Evolutionary conservation across 2,113 vertebrate species (phyloP).

Genomic region (Zosterops lateralis): DNA sequence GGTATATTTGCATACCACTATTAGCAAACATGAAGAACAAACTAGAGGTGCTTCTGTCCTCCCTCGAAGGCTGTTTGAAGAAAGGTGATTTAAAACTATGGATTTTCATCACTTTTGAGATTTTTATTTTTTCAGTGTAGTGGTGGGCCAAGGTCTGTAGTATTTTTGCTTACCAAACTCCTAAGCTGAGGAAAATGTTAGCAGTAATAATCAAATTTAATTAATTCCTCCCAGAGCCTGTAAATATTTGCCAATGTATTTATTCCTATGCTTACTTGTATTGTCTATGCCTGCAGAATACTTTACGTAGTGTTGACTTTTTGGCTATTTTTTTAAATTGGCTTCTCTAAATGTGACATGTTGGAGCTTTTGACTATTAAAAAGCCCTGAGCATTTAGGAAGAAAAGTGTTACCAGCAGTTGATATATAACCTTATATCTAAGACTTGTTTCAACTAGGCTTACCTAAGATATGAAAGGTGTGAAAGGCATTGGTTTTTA

Average conservation of each 20-base stretch:
- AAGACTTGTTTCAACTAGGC: neutral
- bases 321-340: neutral
- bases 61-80: neutral
- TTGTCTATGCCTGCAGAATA: neutral
- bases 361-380: neutral
- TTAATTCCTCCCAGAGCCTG: neutral
- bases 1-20: neutral
- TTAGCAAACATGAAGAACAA: neutral
- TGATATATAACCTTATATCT: neutral
- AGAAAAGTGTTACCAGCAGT: neutral
- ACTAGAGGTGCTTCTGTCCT: neutral
- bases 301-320: neutral
- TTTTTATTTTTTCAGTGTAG: neutral
- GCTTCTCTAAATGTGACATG: neutral
- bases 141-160: neutral
- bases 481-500: neutral
- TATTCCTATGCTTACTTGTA: neutral
- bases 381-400: neutral
- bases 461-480: neutral
- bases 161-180: neutral
- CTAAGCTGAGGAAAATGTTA: neutral
- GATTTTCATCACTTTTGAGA: neutral
- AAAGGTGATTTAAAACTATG: neutral
- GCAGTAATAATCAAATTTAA: neutral
- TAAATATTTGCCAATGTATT: neutral